Evolutionary conservation across 2,113 vertebrate genomes (phyloP).

Genomic region (Vimba vimba): DNA sequence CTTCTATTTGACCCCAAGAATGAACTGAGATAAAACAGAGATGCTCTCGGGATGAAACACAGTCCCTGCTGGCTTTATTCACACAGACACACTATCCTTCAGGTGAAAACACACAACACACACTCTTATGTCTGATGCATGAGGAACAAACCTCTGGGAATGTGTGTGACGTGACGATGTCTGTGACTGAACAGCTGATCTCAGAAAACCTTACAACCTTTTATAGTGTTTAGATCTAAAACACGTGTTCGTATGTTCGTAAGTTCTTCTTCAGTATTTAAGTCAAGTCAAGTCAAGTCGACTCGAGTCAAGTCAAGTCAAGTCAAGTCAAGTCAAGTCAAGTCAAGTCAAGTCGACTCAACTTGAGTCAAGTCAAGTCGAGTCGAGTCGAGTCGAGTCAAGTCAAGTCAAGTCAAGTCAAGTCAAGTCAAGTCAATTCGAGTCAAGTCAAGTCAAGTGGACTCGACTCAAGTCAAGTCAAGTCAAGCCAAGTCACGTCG

Average conservation of each 20-base stretch:
- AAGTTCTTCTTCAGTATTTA: too few relatives aligned
- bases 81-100: slow-evolving; percentile 47
- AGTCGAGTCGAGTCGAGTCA: too few relatives aligned
- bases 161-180: not conserved
- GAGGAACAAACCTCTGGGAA: slow-evolving; percentile 34
- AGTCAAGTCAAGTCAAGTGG: too few relatives aligned
- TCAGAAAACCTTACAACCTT: not conserved
- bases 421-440: too few relatives aligned
- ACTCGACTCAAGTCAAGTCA: too few relatives aligned
- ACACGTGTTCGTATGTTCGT: not conserved
- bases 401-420: too few relatives aligned
- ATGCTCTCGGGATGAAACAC: slow-evolving; percentile 37
- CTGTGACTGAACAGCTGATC: not conserved
- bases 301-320: too few relatives aligned
- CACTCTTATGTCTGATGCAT: not conserved
- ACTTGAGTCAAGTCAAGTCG: too few relatives aligned
- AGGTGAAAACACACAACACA: slow-evolving; percentile 9
- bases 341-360: too few relatives aligned
- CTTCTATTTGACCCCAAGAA: slow-evolving; percentile 37
- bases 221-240: not conserved
- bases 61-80: slow-evolving; percentile 29
- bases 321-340: too few relatives aligned
- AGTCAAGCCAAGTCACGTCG: too few relatives aligned
- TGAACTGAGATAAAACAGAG: slow-evolving; percentile 57
- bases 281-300: too few relatives aligned